A percentile compares a stretch with the other conserved stretches of the same genome.
Conservation (phyloP, 2,113 vertebrate genomes). For the Brachyistius frenatus region DNA sequence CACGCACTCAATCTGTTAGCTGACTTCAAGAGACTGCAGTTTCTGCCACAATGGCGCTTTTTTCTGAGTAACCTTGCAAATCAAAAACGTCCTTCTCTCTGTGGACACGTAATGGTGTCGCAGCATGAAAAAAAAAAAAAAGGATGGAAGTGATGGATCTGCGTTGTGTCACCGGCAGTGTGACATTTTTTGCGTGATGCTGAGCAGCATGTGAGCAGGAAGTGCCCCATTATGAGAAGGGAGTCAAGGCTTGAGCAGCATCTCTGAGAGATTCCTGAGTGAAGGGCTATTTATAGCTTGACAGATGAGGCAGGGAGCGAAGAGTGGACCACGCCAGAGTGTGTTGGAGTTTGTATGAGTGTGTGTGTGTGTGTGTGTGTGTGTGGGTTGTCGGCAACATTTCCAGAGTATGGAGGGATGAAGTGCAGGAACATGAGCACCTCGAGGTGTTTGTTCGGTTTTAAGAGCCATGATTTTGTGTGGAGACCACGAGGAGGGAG, state of each 20-base stretch:
- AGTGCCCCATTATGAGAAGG: slow-evolving; percentile 56
- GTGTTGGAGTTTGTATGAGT: slow-evolving; percentile 41
- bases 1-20: slow-evolving; percentile 65
- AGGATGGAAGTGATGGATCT: slow-evolving; percentile 5
- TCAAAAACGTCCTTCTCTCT: slow-evolving; percentile 40
- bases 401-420: slow-evolving; percentile 3
- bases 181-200: slow-evolving; percentile 66
- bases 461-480: slow-evolving; percentile 10
- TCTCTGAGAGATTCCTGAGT: slow-evolving; percentile 74
- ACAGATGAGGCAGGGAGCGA: slow-evolving; percentile 60
- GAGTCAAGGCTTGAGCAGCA: slow-evolving; percentile 53
- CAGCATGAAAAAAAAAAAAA: neutral
- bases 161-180: slow-evolving; percentile 18
- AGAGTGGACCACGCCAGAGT: slow-evolving; percentile 64
- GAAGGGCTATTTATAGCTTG: slow-evolving; percentile 78
- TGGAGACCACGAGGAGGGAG: slow-evolving; percentile 33
- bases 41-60: slow-evolving; percentile 73
- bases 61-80: slow-evolving; percentile 69
- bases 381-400: neutral
- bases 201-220: slow-evolving; percentile 54
- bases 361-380: slow-evolving; percentile 42
- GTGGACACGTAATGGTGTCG: neutral
- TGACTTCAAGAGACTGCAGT: slow-evolving; percentile 66
- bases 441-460: slow-evolving; percentile 19
- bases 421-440: slow-evolving; percentile 21